Percentiles rank a stretch among this genome's conserved stretches.
Conservation (phyloP, 2,888 invertebrate genomes). For the Megamerina dolium region DNA sequence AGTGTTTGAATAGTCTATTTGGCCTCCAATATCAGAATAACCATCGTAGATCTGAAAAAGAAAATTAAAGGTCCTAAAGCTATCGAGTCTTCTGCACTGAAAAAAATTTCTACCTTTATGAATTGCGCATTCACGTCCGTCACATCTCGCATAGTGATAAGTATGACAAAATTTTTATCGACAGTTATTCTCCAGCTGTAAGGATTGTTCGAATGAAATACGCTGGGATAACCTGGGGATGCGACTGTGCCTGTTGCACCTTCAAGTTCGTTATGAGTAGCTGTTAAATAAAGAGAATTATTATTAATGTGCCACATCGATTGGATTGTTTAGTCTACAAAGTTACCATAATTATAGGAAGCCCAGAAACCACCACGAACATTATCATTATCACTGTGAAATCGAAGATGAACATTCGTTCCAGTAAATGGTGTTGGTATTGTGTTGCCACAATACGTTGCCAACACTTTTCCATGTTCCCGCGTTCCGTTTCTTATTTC, state of each 20-base stretch:
- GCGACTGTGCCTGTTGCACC: conserved; percentile 65
- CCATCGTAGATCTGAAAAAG: conserved; percentile 66
- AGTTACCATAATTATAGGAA: conserved; percentile 64
- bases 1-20: conserved; percentile 20
- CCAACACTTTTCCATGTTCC: conserved; percentile 58
- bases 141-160: conserved; percentile 29
- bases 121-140: conserved; percentile 29
- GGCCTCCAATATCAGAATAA: conserved; percentile 56
- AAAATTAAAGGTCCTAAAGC: no score
- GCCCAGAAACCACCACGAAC: conserved; percentile 69
- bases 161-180: conserved; percentile 30
- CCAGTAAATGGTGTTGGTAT: conserved; percentile 58
- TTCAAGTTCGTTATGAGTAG: conserved; percentile 62
- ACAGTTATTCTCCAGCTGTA: conserved; percentile 71
- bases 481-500: no score
- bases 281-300: conserved; percentile 39
- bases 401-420: conserved; percentile 63
- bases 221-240: conserved; percentile 70
- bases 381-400: conserved; percentile 59
- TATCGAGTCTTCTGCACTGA: no score
- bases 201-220: conserved; percentile 42
- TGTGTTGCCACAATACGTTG: conserved; percentile 66
- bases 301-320: no score
- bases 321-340: no score
- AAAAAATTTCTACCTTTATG: conserved; percentile 28